Evolutionary conservation across 1,140 invertebrate genomes (phyloP).

Genomic region (Drosophila baimaii): DNA sequence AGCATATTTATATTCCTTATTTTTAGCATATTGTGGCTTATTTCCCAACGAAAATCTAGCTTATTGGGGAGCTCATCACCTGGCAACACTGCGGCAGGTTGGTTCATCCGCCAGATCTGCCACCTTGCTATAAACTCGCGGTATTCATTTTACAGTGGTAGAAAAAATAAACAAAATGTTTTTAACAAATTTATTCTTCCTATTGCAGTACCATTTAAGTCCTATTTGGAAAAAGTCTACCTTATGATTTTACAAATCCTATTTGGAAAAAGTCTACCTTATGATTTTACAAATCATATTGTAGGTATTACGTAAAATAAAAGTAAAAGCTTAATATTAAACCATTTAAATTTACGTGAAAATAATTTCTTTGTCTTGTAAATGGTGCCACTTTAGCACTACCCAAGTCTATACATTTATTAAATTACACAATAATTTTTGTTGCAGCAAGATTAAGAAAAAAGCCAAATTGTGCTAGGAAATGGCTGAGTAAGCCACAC

Average conservation of each 20-base stretch:
- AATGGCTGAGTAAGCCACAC: background rate
- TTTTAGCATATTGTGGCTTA: no score
- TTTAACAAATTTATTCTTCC: no score
- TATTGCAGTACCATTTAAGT: no score
- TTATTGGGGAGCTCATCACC: no score
- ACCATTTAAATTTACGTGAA: background rate
- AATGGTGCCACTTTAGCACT: background rate
- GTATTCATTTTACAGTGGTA: background rate
- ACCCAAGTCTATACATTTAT: background rate
- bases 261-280: no score
- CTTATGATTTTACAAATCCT: no score
- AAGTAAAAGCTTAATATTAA: no score
- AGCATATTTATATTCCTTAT: no score
- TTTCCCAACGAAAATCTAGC: no score
- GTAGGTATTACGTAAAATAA: no score
- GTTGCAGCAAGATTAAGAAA: background rate
- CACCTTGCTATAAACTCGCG: background rate
- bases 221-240: no score
- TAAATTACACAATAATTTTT: background rate
- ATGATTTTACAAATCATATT: background rate
- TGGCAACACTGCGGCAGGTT: no score
- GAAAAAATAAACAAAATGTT: background rate
- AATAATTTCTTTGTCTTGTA: background rate
- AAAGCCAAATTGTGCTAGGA: background rate
- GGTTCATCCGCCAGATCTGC: slow-evolving; percentile 1